Percentiles rank a stretch among this genome's conserved stretches.
These are phyloP conservation scores for Hypothenemus hampei DNA, from an alignment of 1,140 invertebrate species.

Conservation along the genomic window DNA sequence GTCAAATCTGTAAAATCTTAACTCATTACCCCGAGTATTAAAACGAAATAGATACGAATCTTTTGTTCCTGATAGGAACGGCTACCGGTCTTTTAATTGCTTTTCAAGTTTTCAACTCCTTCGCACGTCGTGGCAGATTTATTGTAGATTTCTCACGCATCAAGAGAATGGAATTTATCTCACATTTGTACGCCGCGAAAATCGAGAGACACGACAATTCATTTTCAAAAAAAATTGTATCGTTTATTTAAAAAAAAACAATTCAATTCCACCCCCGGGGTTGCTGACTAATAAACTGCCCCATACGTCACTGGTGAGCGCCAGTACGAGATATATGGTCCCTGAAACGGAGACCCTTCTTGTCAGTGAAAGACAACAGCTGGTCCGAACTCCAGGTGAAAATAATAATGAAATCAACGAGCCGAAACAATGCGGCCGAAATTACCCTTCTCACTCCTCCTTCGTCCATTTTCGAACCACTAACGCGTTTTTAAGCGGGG, in stretches of 20 bases:
- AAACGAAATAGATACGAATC: conserved; percentile 20
- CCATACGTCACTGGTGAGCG: conserved; percentile 31
- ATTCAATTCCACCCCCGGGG: conserved; percentile 17
- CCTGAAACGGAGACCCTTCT: conserved; percentile 38
- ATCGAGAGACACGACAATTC: too few relatives aligned
- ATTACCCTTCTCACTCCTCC: conserved; percentile 23
- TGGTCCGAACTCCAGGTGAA: conserved; percentile 42
- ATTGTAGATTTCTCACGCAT: conserved; percentile 22
- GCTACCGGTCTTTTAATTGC: conserved; percentile 27
- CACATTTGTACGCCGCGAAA: conserved; percentile 7
- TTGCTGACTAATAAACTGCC: conserved; percentile 41
- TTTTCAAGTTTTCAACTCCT: conserved; percentile 27
- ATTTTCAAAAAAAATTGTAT: too few relatives aligned
- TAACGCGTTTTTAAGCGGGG: conserved; percentile 22
- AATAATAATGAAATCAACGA: conserved; percentile 45
- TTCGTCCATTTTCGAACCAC: not conserved
- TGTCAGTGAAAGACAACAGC: conserved; percentile 41
- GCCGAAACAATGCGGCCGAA: conserved; percentile 39
- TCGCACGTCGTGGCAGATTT: conserved; percentile 20
- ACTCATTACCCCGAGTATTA: conserved; percentile 14
- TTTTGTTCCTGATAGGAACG: conserved; percentile 19
- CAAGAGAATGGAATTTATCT: conserved; percentile 5
- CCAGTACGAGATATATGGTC: conserved; percentile 41
- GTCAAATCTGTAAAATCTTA: conserved; percentile 5
- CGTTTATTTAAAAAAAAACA: conserved; percentile 21